Evolutionary conservation across 2,113 vertebrate genomes (phyloP).

Genomic region (Podiceps cristatus): DNA sequence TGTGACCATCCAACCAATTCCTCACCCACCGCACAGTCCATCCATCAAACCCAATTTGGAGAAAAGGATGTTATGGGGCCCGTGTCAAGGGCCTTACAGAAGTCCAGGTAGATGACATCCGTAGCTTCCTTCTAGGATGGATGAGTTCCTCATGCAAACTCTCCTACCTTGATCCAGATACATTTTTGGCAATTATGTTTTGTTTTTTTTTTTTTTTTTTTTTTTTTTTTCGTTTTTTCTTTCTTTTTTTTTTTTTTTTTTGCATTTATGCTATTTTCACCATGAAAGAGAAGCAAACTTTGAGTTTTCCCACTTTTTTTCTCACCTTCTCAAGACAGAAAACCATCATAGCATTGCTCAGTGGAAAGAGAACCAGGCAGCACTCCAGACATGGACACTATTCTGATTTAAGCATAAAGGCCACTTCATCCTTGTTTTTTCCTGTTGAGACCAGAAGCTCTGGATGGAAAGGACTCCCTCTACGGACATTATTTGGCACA

Average conservation of each 20-base stretch:
- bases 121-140: background rate
- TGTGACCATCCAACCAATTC: no score
- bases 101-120: no score
- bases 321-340: slow-evolving; percentile 25
- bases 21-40: no score
- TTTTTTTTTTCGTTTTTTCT: no score
- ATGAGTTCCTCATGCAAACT: background rate
- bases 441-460: background rate
- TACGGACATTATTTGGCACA: background rate
- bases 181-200: background rate
- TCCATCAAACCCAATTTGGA: no score
- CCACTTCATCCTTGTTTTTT: background rate
- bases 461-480: background rate
- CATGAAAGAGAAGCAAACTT: background rate
- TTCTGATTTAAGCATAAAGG: background rate
- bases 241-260: no score
- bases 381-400: background rate
- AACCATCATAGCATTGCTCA: background rate
- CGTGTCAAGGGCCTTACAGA: no score
- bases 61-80: no score
- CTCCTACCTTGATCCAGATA: background rate
- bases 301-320: background rate
- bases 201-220: background rate
- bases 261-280: background rate
- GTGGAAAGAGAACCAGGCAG: background rate